Conservation (phyloP, 2,888 invertebrate species). For the Galeopsomyia nigrocyanea region DNA sequence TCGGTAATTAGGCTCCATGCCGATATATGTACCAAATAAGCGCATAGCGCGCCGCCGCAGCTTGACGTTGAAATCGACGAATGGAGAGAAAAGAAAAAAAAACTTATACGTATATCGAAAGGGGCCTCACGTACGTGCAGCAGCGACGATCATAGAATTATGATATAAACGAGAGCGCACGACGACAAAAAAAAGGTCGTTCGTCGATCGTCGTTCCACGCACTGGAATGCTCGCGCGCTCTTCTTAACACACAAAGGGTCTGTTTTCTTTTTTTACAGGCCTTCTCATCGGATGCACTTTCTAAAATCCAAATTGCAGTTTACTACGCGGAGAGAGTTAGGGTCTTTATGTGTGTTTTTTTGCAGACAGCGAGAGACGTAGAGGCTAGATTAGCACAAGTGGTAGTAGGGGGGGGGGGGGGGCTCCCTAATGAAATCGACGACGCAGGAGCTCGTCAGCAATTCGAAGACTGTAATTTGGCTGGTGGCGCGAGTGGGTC, state of each 20-base stretch:
- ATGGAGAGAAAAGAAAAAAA: not conserved
- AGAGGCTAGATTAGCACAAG: not conserved
- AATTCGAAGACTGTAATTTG: constrained; percentile 18
- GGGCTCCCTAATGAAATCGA: constrained; percentile 5
- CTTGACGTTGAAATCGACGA: not conserved
- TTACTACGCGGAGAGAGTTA: constrained; percentile 1
- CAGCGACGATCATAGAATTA: constrained; percentile 35
- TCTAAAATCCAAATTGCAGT: constrained; percentile 42
- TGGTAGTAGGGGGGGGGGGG: not conserved
- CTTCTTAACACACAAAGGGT: constrained; percentile 13
- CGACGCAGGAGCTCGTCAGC: not conserved
- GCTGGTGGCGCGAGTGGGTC: constrained; percentile 6
- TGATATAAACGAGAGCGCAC: constrained; percentile 5
- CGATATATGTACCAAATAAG: too few species aligned
- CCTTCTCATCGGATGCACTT: constrained; percentile 7
- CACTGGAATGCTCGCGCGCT: constrained; percentile 26
- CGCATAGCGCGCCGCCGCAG: too few species aligned
- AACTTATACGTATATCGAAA: not conserved
- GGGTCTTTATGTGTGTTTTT: constrained; percentile 3
- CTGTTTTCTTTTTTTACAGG: constrained; percentile 24
- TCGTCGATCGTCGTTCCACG: not conserved
- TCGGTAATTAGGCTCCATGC: not conserved
- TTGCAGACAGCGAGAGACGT: not conserved
- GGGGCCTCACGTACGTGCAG: constrained; percentile 1
- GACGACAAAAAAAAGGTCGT: not conserved